Percentiles rank a stretch among this genome's conserved stretches.
Conservation (phyloP, 1,140 invertebrate species). For the Drosophila lini region DNA sequence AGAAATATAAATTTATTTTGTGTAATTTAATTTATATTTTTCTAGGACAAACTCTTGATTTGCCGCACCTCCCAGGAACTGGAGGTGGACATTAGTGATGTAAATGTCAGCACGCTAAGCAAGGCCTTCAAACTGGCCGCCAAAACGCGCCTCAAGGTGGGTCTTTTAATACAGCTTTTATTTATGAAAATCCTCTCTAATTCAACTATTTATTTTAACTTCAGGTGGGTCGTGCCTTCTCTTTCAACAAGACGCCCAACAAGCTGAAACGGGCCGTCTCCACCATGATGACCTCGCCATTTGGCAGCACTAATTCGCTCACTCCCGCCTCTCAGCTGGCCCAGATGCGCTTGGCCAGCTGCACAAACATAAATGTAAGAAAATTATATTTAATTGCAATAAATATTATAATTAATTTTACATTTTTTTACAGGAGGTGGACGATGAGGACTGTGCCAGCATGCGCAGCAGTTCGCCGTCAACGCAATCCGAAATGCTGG, state of each 20-base stretch:
- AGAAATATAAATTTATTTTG: too few relatives aligned
- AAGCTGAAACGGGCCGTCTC: conserved; percentile 97
- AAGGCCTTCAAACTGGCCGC: conserved; percentile 94
- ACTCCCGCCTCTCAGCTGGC: conserved; percentile 90
- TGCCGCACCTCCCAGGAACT: conserved; percentile 89
- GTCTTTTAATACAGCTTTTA: not conserved
- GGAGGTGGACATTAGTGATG: conserved; percentile 93
- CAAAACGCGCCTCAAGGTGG: conserved; percentile 92
- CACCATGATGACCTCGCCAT: conserved; percentile 95
- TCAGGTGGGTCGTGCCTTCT: conserved; percentile 94
- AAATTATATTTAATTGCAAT: conserved; percentile 42
- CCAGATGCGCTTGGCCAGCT: conserved; percentile 92
- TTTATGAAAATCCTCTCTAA: not conserved
- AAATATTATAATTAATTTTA: conserved; percentile 23
- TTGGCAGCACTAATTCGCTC: conserved; percentile 91
- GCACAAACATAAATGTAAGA: conserved; percentile 93
- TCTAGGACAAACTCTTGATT: conserved; percentile 85
- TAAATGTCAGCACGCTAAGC: conserved; percentile 92
- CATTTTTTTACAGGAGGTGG: conserved; percentile 86
- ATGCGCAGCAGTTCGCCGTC: conserved; percentile 86
- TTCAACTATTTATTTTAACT: not conserved
- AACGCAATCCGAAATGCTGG: conserved; percentile 87
- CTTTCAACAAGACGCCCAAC: conserved; percentile 96
- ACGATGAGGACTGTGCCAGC: conserved; percentile 86
- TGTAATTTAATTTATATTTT: conserved; percentile 5